Evolutionary conservation across 2,113 vertebrate species (phyloP).

Genomic region (Cyanistes caeruleus): DNA sequence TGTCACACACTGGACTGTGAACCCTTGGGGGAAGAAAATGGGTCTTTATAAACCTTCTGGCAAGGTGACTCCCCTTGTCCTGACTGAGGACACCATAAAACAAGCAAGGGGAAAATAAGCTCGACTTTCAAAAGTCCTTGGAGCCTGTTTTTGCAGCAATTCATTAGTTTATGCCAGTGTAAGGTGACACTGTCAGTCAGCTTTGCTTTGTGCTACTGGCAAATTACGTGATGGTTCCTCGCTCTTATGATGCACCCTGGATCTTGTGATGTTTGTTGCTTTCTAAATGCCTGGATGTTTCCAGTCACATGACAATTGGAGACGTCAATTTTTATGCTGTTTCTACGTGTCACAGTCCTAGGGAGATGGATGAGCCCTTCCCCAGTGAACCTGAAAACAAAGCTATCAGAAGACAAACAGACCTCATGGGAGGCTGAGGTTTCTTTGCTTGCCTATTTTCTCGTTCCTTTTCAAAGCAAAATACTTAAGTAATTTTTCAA

Average conservation of each 20-base stretch:
- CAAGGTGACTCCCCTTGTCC: constrained; percentile 12
- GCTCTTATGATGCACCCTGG: background rate
- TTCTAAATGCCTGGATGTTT: background rate
- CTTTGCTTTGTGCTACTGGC: background rate
- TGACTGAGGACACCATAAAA: background rate
- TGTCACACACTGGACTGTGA: background rate
- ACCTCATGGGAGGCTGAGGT: background rate
- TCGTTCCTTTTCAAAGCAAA: background rate
- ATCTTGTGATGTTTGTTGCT: constrained; percentile 16
- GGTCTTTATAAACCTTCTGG: background rate
- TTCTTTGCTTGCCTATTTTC: background rate
- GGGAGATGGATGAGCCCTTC: background rate
- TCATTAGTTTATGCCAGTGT: background rate
- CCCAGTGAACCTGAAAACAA: background rate
- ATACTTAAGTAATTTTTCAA: background rate
- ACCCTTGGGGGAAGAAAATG: background rate
- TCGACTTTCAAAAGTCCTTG: constrained; percentile 44
- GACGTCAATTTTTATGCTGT: background rate
- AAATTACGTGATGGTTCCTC: background rate
- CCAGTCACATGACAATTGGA: background rate
- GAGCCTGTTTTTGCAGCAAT: background rate
- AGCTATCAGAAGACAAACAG: background rate
- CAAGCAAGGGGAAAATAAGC: constrained; percentile 14
- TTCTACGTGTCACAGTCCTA: background rate
- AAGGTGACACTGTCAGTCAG: constrained; percentile 9